Evolutionary conservation across 2,113 vertebrate species (phyloP).

Genomic region (Caretta caretta): DNA sequence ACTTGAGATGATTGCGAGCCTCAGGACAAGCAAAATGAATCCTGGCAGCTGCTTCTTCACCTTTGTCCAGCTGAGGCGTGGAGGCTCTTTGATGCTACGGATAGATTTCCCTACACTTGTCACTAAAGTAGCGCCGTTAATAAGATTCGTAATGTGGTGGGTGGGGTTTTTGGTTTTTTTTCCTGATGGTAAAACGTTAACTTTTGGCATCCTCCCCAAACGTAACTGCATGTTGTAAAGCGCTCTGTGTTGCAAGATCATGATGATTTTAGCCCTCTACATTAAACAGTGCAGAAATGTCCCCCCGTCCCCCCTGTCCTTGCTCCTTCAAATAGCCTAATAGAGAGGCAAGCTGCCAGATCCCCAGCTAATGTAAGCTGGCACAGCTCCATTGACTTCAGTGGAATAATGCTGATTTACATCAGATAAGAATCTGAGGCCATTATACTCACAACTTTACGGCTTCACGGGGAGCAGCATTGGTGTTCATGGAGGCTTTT

Average conservation of each 20-base stretch:
- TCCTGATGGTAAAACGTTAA: background rate
- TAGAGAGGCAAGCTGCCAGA: background rate
- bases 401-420: background rate
- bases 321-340: background rate
- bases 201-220: background rate
- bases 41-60: background rate
- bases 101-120: background rate
- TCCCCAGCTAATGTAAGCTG: background rate
- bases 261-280: background rate
- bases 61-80: background rate
- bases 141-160: background rate
- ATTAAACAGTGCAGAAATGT: background rate
- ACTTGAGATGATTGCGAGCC: background rate
- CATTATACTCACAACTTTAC: background rate
- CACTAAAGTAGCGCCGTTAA: background rate
- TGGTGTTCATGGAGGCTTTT: background rate
- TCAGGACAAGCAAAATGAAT: background rate
- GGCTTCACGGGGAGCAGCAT: accelerated
- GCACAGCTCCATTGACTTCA: background rate
- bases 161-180: background rate
- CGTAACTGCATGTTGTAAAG: background rate
- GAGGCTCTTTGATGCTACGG: background rate
- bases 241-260: background rate
- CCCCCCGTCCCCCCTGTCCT: background rate
- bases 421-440: background rate